Evolutionary conservation across 2,113 vertebrate species (phyloP), one percentile per base, ranked within the genome.

Genomic region (Probosciger aterrimus): DNA sequence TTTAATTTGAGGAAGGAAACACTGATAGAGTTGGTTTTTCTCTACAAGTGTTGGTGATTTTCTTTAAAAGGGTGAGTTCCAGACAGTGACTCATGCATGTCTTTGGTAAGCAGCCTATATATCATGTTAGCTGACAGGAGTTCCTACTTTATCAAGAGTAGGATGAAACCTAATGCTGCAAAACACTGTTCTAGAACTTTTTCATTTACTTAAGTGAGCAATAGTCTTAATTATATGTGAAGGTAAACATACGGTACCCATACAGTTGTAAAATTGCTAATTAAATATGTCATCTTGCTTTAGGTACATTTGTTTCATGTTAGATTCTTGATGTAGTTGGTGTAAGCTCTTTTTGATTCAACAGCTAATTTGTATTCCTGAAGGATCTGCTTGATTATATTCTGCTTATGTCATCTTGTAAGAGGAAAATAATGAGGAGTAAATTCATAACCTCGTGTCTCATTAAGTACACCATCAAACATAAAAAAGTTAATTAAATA

Each of bases 1-100:
- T 93, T 86, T 90, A 60, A 81, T 88, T 65, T 86, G 37, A 71
- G 83, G 77, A 89, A 93, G 80, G 33, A 92, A 94, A 55, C 22
- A 10, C n/a, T 16, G 55, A 68, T 14, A 70, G 60, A 59, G 28
- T 19, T 70, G 5, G 4, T 15, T 60, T 92, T 86, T 86, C 33
- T 82, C 41, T 84, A 11, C 7, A 80, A 82, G 59, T 33, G 52
- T 62, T 74, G 59, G 64, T 69, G 47, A n/a, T 86, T 90, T 90
- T 83, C 41, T 86, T 88, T 30, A 50, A 55, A 86, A 77, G 24
- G 55, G 75, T 0, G 1, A 64, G 16, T 81, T 93, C 55, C 74
- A 91, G 83, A 80, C 41, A 60, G 12, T 75, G 86, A 77, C 46
- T 88, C 63, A 63, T 37, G 30, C 18, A 11, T 27, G 23, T n/a